These are phyloP conservation scores for Turdus rufiventris DNA, from an alignment of 2,113 vertebrate species.

Conservation along the genomic window DNA sequence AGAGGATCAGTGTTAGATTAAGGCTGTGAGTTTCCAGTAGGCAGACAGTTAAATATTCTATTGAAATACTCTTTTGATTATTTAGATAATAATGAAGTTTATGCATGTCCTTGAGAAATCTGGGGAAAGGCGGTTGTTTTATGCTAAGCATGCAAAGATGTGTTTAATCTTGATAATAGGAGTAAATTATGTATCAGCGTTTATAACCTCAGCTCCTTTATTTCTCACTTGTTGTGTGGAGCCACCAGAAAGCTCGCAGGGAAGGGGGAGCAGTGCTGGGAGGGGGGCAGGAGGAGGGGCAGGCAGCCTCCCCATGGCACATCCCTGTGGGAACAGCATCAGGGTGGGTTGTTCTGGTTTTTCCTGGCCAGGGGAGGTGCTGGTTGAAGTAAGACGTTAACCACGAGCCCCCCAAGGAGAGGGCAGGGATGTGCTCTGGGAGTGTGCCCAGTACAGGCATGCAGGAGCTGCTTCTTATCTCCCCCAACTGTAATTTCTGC, in stretches of 20 bases:
- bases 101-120: slow-evolving; percentile 57
- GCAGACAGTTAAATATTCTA: slow-evolving; percentile 59
- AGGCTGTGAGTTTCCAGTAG: slow-evolving; percentile 58
- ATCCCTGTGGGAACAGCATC: rapidly evolving
- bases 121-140: slow-evolving; percentile 44
- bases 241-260: background rate
- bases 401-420: background rate
- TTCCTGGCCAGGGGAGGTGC: background rate
- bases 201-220: slow-evolving; percentile 7
- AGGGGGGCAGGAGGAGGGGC: background rate
- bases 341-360: background rate
- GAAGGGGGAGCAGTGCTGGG: background rate
- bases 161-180: slow-evolving; percentile 65
- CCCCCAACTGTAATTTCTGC: background rate
- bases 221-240: background rate
- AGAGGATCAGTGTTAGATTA: slow-evolving; percentile 63
- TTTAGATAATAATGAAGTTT: slow-evolving; percentile 56
- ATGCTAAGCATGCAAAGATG: slow-evolving; percentile 51
- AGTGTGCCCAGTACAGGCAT: background rate
- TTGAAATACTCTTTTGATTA: slow-evolving; percentile 57
- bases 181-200: slow-evolving; percentile 61
- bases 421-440: background rate
- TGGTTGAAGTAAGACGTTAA: rapidly evolving
- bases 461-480: background rate
- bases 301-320: rapidly evolving